Base-by-base conservation (phyloP, 2,113 vertebrate species). In the Macrotis lagotis region DNA sequence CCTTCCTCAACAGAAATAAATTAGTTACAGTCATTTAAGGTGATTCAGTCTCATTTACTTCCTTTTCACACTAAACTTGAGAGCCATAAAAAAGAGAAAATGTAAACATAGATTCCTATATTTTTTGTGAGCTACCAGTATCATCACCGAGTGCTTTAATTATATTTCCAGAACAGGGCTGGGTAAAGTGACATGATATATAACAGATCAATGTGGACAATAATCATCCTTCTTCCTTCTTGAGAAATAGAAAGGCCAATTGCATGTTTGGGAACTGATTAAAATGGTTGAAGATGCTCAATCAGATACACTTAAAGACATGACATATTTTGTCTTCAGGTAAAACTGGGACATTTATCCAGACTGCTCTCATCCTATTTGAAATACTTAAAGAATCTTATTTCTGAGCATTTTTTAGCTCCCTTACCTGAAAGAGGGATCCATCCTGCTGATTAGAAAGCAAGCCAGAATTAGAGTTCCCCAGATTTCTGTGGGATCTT, bases 141-240 rank as follows among this genome's bases (percentile, higher is more conserved):
- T 97, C 94, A 97, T 98, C 98, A 97, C 88, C 96, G 95, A 98
- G 98, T 94, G 91, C 93, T 98, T 98, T 97, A 98, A 98, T 98
- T 98, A 96, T 97, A 97, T 98, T 98, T 98, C 0, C 0, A 98
- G 96, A 96, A 94, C 25, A 51, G 94, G 93, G 92, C 96, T 48
- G 25, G 83, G 50, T 95, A 94, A 96, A 90, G 95, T 97, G 96
- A 98, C 97, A 95, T 97, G 93, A 97, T 98, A 96, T 96, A 97
- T 93, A 98, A 90, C 94, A 98, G 97, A 98, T 98, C 98, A 98
- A 44, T 93, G 95, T 92, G 50, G 97, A 96, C 98, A 98, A 97
- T 97, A 98, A 98, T 96, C 95, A 97, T 98, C 98, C 98, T 98
- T 98, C 97, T 97, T 98, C 96, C 92, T 93, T 90, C 49, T 90